Evolutionary conservation across 2,888 invertebrate genomes (phyloP), one percentile per base, ranked within the genome.

Genomic region (Apodemia duryi): DNA sequence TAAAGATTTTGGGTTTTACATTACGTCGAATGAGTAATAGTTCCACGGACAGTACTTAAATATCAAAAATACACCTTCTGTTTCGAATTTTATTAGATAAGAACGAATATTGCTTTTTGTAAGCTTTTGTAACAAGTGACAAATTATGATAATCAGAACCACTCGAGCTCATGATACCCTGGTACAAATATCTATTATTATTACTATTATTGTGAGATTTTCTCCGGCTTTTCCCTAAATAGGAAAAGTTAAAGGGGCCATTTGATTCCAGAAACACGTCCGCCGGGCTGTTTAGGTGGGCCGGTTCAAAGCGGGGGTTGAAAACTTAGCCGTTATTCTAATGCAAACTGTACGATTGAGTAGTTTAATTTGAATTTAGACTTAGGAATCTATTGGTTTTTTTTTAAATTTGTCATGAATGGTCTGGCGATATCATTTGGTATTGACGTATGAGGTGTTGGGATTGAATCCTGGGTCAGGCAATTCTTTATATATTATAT

Each of bases 211-310:
- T 86, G 88, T 84, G 82, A 83, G 85, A 85, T 86, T 86, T 80
- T 76, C 79, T 63, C 81, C 81, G 79, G 83, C 82, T 85, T 85
- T 57, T 81, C 85, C 85, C 86, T 85, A 89, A 91, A 91, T 89
- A 88, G 89, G 89, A 89, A 89, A 91, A 92, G 90, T 92, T 92
- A 92, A 92, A 89, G 84, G 88, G 91, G 88, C 86, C 81, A 89
- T 92, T 92, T 87, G 82, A 82, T 75, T 79, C 75, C 76, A 77
- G 75, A 77, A 81, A 88, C 92, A 92, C 93, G 88, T 91, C 78
- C 83, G 70, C 69, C 60, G 63, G 67, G 68, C 75, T 69, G 70
- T 68, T 70, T 66, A 72, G 72, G 71, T 70, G 72, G 73, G 73
- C 72, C 73, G 73, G 69, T 69, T 60, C 61, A 51, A 70, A 67